Percentiles rank a stretch among this genome's conserved stretches.
phyloP scores from a whole-genome alignment of 2,113 vertebrate genomes.

The Mastomys natalensis region DNA sequence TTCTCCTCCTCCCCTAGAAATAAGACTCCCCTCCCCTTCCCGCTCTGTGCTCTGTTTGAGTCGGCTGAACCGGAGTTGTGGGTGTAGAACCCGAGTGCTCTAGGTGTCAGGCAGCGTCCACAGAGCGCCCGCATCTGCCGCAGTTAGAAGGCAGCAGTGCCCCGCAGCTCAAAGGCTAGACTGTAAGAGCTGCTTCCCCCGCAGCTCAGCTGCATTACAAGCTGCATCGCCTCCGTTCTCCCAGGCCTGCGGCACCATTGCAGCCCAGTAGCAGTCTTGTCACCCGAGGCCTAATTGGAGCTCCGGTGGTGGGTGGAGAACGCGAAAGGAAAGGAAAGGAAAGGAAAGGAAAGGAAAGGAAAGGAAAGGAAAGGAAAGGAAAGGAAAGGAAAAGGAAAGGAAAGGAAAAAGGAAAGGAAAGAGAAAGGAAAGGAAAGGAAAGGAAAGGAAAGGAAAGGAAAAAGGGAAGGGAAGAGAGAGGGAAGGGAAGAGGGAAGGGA shows the following conservation, averaged over 20 bases:
- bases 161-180: accelerated
- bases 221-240: neutral
- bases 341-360: neutral
- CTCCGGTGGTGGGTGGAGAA: neutral
- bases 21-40: too few species aligned
- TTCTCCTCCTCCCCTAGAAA: neutral
- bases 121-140: accelerated
- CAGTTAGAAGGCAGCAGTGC: accelerated
- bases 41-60: neutral
- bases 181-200: accelerated
- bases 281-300: neutral
- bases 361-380: neutral
- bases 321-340: neutral
- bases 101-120: accelerated
- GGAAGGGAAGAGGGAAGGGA: too few species aligned
- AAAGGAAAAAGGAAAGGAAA: accelerated
- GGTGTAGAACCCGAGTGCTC: accelerated
- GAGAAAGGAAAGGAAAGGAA: neutral
- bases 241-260: neutral
- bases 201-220: neutral
- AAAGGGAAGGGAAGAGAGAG: too few species aligned
- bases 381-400: too few species aligned
- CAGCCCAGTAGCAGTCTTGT: neutral
- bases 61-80: accelerated
- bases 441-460: accelerated